phyloP scores from a whole-genome alignment of 1,140 invertebrate genomes.

The Orchesella cincta region DNA sequence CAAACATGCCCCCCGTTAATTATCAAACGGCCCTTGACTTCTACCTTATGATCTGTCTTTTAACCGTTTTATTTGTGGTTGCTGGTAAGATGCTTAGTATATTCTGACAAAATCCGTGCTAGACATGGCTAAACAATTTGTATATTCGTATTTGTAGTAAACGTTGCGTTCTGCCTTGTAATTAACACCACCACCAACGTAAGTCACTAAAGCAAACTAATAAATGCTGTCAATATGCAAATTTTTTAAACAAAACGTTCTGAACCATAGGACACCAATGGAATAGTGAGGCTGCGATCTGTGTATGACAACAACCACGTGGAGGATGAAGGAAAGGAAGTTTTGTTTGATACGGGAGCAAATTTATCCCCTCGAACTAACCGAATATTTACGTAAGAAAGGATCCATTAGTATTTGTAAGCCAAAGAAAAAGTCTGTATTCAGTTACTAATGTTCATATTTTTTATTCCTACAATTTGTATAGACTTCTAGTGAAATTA shows the following conservation, averaged over 20 bases:
- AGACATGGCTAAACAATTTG: not conserved
- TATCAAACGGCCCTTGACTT: conserved; percentile 46
- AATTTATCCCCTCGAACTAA: not conserved
- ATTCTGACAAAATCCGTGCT: not conserved
- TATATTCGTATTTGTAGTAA: not conserved
- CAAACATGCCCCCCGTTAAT: conserved; percentile 33
- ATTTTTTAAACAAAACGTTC: not conserved
- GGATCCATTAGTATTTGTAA: not conserved
- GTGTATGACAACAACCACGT: not conserved
- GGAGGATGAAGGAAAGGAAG: not conserved
- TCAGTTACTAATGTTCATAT: not conserved
- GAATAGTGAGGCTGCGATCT: not conserved
- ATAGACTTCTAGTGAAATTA: not conserved
- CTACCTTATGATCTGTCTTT: conserved; percentile 33
- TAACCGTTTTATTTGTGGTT: conserved; percentile 38
- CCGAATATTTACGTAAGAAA: conserved; percentile 7
- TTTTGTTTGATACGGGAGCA: not conserved
- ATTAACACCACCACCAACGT: not conserved
- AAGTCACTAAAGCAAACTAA: not conserved
- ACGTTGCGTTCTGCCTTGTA: not conserved
- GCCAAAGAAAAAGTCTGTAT: not conserved
- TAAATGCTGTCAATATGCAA: not conserved
- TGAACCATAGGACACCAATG: not conserved
- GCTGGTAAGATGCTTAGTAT: conserved; percentile 28
- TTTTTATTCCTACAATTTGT: not conserved